phyloP scores from a whole-genome alignment of 2,113 vertebrate species.

The Dasyprocta punctata region DNA sequence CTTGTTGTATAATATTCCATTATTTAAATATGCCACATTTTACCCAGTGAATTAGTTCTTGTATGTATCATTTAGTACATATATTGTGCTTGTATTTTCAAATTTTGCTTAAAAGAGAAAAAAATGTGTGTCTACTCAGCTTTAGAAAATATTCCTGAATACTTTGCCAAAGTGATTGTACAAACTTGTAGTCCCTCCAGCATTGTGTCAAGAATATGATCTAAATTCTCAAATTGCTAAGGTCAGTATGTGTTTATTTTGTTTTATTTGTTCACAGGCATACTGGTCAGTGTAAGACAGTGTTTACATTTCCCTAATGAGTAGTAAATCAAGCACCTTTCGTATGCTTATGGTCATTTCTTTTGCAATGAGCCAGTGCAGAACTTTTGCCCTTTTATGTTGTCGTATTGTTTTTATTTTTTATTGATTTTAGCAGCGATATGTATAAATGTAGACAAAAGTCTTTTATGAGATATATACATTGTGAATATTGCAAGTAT shows the following conservation, averaged over 20 bases:
- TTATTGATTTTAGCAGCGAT: conserved; percentile 28
- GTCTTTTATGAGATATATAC: neutral
- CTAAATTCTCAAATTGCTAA: neutral
- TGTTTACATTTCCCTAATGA: conserved; percentile 23
- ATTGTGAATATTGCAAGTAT: neutral
- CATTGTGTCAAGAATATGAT: neutral
- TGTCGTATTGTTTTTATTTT: neutral
- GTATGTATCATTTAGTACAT: neutral
- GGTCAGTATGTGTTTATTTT: neutral
- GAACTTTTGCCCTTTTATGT: conserved; percentile 32
- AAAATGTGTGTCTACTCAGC: neutral
- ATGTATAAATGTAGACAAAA: conserved; percentile 8
- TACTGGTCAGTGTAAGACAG: neutral
- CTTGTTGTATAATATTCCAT: neutral
- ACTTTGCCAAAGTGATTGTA: neutral
- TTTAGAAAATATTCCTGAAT: neutral
- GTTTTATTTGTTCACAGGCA: neutral
- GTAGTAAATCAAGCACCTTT: neutral
- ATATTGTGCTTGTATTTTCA: neutral
- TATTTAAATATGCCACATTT: neutral
- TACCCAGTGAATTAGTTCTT: neutral
- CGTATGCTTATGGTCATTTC: neutral
- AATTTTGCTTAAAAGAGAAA: neutral
- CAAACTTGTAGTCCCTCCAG: neutral
- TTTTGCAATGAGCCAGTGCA: neutral